phyloP scores from a whole-genome alignment of 2,888 invertebrate species.

The Dermolepida albohirtum region DNA sequence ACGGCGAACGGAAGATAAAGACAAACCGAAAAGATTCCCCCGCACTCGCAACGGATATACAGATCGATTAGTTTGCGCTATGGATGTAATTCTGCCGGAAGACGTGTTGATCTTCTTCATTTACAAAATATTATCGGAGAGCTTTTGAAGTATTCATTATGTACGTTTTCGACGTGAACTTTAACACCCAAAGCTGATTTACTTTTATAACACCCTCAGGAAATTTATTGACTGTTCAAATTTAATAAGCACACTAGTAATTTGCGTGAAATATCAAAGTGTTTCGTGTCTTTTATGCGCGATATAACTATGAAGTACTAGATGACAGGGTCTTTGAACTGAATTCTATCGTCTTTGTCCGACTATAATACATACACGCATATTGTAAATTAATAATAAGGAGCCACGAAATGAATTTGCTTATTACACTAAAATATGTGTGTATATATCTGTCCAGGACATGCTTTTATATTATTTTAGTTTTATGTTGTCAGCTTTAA shows the following conservation, averaged over 20 bases:
- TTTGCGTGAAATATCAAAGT: constrained; percentile 10
- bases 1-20: constrained; percentile 53
- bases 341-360: too few relatives aligned
- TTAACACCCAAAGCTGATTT: constrained; percentile 15
- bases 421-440: too few relatives aligned
- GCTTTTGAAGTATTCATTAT: constrained; percentile 27
- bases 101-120: constrained; percentile 42
- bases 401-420: too few relatives aligned
- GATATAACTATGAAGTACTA: too few relatives aligned
- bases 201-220: neutral
- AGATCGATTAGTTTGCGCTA: constrained; percentile 50
- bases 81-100: constrained; percentile 45
- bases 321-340: too few relatives aligned
- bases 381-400: too few relatives aligned
- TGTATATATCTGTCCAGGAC: too few relatives aligned
- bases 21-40: constrained; percentile 50
- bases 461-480: too few relatives aligned
- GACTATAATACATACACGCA: too few relatives aligned
- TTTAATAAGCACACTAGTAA: constrained; percentile 18
- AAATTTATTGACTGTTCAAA: constrained; percentile 9
- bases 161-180: constrained; percentile 9
- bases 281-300: too few relatives aligned
- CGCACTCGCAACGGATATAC: constrained; percentile 48
- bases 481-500: too few relatives aligned
- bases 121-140: constrained; percentile 36